Percentiles rank a stretch among this genome's conserved stretches.
phyloP scores from a whole-genome alignment of 2,797 vertebrate genomes.

The Cercopithecus mitis region DNA sequence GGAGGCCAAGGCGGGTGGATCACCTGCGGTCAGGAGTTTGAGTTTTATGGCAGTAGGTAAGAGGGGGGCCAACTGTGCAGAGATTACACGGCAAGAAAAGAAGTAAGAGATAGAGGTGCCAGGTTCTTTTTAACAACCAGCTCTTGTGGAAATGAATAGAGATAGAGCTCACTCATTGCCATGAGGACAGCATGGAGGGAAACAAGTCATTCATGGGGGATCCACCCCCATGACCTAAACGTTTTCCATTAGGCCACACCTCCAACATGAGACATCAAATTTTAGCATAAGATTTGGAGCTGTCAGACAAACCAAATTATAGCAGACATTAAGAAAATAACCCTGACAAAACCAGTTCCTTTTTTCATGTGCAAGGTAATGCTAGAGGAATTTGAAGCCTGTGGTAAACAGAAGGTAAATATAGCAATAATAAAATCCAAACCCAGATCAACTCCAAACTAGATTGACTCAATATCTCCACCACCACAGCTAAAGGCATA shows the following conservation, averaged over 20 bases:
- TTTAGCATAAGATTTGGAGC: not conserved
- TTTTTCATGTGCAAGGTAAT: not conserved
- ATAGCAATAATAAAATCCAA: not conserved
- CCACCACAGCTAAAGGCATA: not conserved
- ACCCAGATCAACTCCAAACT: not conserved
- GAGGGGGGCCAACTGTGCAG: not conserved
- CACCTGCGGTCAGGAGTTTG: too few relatives aligned
- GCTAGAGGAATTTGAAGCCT: not conserved
- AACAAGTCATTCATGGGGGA: not conserved
- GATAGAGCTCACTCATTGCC: not conserved
- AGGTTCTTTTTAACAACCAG: not conserved
- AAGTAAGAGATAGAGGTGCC: not conserved
- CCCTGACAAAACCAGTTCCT: not conserved
- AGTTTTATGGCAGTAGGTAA: not conserved
- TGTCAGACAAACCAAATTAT: not conserved
- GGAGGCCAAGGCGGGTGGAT: too few relatives aligned
- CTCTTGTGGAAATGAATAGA: not conserved
- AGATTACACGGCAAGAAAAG: not conserved
- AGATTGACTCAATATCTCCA: not conserved
- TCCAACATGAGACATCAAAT: not conserved
- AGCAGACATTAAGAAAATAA: not conserved
- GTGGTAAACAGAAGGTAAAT: not conserved
- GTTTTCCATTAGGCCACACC: not conserved
- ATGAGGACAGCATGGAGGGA: not conserved
- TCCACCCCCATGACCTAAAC: not conserved